A percentile compares a stretch with the other conserved stretches of the same genome.
These are phyloP conservation scores for Erythrolamprus reginae DNA, from an alignment of 2,113 vertebrate species.

Conservation along the genomic window DNA sequence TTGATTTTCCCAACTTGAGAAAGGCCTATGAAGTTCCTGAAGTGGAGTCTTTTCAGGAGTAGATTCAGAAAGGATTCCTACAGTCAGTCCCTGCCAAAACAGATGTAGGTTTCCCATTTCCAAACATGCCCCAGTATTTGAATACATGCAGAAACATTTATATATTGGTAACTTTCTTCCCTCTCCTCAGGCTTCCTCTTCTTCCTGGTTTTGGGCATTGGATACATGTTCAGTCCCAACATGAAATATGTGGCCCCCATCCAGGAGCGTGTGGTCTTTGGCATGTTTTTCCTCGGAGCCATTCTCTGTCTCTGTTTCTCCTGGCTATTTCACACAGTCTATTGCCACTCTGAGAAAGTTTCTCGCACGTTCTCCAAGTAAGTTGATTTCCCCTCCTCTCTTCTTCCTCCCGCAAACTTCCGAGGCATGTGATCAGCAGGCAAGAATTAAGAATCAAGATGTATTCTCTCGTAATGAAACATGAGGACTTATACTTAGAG, in stretches of 20 bases:
- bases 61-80: neutral
- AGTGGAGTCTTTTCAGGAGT: neutral
- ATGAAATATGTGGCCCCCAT: conserved; percentile 56
- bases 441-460: neutral
- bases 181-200: conserved; percentile 45
- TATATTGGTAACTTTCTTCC: neutral
- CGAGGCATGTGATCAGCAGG: neutral
- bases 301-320: conserved; percentile 60
- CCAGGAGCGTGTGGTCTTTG: conserved; percentile 60
- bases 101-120: neutral
- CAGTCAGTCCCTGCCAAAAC: neutral
- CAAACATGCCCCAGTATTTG: neutral
- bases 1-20: neutral
- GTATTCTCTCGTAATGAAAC: neutral
- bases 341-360: conserved; percentile 80
- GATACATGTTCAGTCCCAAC: conserved; percentile 56
- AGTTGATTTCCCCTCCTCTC: conserved; percentile 16
- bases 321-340: conserved; percentile 74
- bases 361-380: conserved; percentile 81
- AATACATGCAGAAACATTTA: neutral
- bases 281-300: conserved; percentile 57
- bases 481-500: neutral
- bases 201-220: conserved; percentile 50
- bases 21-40: neutral
- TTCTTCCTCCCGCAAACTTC: neutral